Conservation (phyloP, 2,113 vertebrate genomes). For the Gopherus flavomarginatus region DNA sequence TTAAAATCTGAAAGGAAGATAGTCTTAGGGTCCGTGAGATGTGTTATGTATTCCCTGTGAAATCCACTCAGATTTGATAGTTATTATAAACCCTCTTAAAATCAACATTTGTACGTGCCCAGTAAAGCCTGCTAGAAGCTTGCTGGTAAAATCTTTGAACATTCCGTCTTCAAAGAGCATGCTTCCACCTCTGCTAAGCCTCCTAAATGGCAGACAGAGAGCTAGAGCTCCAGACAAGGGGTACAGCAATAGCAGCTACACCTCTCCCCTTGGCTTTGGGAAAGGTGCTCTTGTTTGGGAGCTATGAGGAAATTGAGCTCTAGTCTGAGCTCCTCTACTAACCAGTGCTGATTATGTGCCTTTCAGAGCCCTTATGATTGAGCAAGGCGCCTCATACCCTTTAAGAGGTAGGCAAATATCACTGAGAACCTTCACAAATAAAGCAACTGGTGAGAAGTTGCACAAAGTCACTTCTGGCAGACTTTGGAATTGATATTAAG, state of each 20-base stretch:
- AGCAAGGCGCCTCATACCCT: background rate
- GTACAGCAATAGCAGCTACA: background rate
- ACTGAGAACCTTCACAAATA: background rate
- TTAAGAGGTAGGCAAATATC: background rate
- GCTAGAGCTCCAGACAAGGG: background rate
- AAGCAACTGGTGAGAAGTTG: background rate
- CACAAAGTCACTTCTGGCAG: background rate
- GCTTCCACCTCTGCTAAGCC: background rate
- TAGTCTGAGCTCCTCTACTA: background rate
- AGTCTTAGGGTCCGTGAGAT: background rate
- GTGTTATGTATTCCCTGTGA: background rate
- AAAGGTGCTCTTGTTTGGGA: background rate
- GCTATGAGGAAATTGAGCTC: background rate
- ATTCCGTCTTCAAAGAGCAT: background rate
- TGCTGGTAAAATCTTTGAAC: background rate
- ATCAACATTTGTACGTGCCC: background rate
- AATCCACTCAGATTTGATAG: background rate
- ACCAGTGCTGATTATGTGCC: background rate
- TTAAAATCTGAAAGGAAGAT: background rate
- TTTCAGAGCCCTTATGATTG: background rate
- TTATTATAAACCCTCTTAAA: background rate
- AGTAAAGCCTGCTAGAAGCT: background rate
- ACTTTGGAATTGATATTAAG: background rate
- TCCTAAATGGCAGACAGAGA: background rate
- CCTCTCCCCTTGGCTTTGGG: background rate